These are phyloP conservation scores for Cricetomys ansorgei DNA, from an alignment of 2,113 vertebrate genomes.

Conservation along the genomic window DNA sequence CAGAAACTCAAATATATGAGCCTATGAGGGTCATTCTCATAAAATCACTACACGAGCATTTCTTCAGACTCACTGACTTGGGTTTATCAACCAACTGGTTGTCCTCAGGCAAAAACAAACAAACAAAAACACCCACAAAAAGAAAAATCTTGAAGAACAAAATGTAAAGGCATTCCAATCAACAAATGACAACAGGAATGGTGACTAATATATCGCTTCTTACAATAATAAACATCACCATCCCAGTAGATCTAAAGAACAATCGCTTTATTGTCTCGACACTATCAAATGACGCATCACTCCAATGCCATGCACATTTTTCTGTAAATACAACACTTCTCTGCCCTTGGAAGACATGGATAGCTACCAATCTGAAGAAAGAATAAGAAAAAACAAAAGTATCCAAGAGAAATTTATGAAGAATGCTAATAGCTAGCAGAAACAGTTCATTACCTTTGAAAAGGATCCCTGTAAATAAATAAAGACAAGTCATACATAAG, in stretches of 20 bases:
- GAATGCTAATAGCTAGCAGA: neutral
- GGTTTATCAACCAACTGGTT: neutral
- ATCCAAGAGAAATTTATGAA: neutral
- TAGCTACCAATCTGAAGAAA: neutral
- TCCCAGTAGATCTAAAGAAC: neutral
- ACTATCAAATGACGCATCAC: neutral
- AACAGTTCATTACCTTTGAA: neutral
- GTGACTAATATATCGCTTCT: neutral
- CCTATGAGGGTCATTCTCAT: neutral
- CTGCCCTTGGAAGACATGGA: neutral
- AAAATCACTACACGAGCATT: neutral
- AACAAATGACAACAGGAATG: neutral
- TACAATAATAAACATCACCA: neutral
- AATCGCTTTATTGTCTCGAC: neutral
- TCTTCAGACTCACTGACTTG: neutral
- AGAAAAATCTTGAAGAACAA: neutral
- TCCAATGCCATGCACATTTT: neutral
- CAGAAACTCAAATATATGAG: neutral
- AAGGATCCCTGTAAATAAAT: neutral
- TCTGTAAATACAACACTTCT: neutral
- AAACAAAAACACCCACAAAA: neutral
- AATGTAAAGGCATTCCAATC: constrained; percentile 13
- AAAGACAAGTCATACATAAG: neutral
- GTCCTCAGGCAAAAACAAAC: neutral
- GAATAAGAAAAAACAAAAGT: neutral